A percentile compares a stretch with the other conserved stretches of the same genome.
Evolutionary conservation across 1,140 invertebrate genomes (phyloP).

Genomic region (Ooceraea biroi): DNA sequence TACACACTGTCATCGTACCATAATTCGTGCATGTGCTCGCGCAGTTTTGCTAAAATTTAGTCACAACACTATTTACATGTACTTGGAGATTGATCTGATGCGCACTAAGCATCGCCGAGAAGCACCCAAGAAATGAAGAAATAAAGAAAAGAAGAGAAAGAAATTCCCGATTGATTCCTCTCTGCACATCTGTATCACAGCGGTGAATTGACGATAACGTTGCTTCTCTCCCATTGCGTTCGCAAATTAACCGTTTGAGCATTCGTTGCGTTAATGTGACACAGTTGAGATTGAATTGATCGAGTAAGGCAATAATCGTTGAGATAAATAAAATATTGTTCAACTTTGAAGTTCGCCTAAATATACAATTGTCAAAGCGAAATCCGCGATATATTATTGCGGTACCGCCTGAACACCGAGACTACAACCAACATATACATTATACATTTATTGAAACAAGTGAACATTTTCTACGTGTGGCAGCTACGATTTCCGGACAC

Average conservation of each 20-base stretch:
- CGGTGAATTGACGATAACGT: slow-evolving; percentile 21
- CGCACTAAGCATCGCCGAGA: slow-evolving; percentile 3
- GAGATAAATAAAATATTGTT: neutral
- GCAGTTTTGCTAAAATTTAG: neutral
- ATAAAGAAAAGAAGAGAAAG: neutral
- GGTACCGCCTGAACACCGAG: neutral
- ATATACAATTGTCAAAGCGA: slow-evolving; percentile 2
- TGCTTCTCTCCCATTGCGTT: neutral
- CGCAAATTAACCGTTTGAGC: slow-evolving; percentile 22
- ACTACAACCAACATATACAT: too few species aligned
- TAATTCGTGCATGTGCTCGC: neutral
- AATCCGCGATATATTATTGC: neutral
- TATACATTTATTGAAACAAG: neutral
- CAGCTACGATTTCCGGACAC: slow-evolving; percentile 18
- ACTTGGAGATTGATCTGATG: neutral
- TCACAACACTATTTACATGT: slow-evolving; percentile 1
- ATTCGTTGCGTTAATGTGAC: neutral
- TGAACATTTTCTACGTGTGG: neutral
- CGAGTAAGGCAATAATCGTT: neutral
- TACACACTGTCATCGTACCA: neutral
- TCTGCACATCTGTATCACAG: slow-evolving; percentile 59
- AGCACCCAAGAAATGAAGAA: neutral
- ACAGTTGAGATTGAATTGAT: neutral
- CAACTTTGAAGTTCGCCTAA: neutral
- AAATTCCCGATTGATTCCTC: neutral